Evolutionary conservation across 1,140 invertebrate species (phyloP), one percentile per base, ranked within the genome.

Genomic region (Macrotrachela quadricornifera): DNA sequence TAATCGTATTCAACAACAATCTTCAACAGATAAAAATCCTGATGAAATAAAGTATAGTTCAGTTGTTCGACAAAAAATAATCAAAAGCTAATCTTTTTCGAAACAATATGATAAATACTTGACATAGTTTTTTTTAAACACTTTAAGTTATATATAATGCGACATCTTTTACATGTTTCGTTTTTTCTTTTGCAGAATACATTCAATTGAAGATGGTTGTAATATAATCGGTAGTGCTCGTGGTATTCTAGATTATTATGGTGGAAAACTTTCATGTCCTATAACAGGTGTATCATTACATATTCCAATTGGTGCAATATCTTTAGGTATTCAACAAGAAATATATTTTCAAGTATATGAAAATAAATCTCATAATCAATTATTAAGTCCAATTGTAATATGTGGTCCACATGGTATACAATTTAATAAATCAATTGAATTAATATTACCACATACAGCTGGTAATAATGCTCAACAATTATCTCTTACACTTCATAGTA

Each of bases 371-470:
- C 41, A 40, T 18, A 54, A 85, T 78, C 85, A 90, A 76, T 81
- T 82, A 42, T 77, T 90, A 70, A 74, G 88, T 49, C 87, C 87
- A 44, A 73, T 91, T 58, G 84, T 91, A 59, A 85, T 91, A 80
- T 91, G 85, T 73, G 87, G 87, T 49, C 87, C 87, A 12, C 82
- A 85, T 72, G 85, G 85, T 51, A 76, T 87, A 51, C 77, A 81
- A 65, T 92, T 92, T 70, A 67, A 78, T 36, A 77, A 78, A 59
- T 83, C 86, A 16, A 83, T 92, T 57, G 85, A 87, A 62, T 74
- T 92, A 30, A 61, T 69, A 38, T 65, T 78, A 36, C 76, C 76
- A 13, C 75, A 76, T 58, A 72, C 67, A 59, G 69, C 71, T 30
- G 21, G 21, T 4, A 2, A 30, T 30, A 30, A 2, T 4, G 21